A percentile compares a stretch with the other conserved stretches of the same genome.
These are phyloP conservation scores for Leptinotarsa rubiginosa DNA, from an alignment of 2,888 invertebrate genomes.

Conservation along the genomic window DNA sequence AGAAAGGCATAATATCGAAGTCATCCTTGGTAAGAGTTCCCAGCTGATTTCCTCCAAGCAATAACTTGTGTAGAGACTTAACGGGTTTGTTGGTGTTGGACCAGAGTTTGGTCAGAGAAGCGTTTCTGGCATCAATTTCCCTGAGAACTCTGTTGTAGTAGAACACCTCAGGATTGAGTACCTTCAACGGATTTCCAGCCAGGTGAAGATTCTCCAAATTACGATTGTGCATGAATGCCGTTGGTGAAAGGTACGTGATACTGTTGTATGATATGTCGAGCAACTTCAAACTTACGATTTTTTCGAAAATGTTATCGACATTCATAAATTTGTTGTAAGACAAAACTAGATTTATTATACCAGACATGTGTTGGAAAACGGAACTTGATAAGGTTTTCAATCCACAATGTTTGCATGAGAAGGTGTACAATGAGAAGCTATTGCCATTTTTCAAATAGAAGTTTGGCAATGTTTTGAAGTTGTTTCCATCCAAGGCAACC, in stretches of 20 bases:
- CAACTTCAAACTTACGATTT: constrained; percentile 73
- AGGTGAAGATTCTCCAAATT: constrained; percentile 76
- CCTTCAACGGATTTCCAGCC: constrained; percentile 77
- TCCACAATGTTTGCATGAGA: constrained; percentile 82
- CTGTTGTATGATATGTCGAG: constrained; percentile 80
- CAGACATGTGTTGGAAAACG: constrained; percentile 80
- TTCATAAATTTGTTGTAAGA: constrained; percentile 73
- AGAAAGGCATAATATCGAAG: constrained; percentile 70
- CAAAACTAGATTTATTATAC: constrained; percentile 71
- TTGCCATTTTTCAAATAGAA: constrained; percentile 64
- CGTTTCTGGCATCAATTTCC: constrained; percentile 78
- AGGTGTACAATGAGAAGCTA: constrained; percentile 55
- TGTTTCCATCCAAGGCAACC: constrained; percentile 78
- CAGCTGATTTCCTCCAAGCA: constrained; percentile 72
- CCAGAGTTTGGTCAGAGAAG: constrained; percentile 76
- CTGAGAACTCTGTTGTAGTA: constrained; percentile 72
- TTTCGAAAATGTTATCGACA: constrained; percentile 70
- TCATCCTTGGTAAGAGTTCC: constrained; percentile 71
- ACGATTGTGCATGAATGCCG: constrained; percentile 76
- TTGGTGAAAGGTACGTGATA: constrained; percentile 72
- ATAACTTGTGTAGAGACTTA: constrained; percentile 65
- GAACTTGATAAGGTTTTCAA: constrained; percentile 72
- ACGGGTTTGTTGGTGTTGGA: constrained; percentile 59
- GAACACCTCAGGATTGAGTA: constrained; percentile 77
- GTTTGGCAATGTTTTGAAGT: constrained; percentile 75